Percentiles rank a stretch among this genome's conserved stretches.
Conservation (phyloP, 1,140 invertebrate species). For the Dermatophagoides farinae region DNA sequence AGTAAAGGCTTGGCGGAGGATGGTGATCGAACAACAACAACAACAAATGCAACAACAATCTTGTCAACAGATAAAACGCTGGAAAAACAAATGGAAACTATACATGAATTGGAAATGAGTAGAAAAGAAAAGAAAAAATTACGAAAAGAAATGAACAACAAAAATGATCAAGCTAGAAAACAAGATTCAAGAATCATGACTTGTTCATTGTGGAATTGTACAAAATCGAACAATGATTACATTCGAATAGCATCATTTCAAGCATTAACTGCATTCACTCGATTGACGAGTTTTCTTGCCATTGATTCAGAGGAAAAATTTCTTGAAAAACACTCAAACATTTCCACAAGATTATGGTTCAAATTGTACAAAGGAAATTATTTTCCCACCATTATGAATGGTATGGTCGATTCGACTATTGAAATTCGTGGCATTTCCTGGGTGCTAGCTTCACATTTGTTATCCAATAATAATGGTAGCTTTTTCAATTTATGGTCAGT, state of each 20-base stretch:
- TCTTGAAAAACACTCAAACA: background rate
- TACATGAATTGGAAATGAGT: background rate
- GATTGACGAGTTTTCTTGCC: background rate
- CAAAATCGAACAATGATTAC: background rate
- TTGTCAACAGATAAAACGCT: background rate
- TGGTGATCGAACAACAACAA: background rate
- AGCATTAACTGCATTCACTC: conserved; percentile 9
- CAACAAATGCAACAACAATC: background rate
- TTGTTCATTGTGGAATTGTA: conserved; percentile 4
- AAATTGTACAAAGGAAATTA: conserved; percentile 6
- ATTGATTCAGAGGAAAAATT: background rate
- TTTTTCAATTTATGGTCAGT: conserved; percentile 2
- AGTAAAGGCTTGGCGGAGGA: background rate
- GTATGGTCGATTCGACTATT: background rate
- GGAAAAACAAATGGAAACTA: background rate
- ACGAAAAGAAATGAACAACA: background rate
- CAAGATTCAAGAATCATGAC: background rate
- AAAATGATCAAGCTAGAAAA: background rate
- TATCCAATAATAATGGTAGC: background rate
- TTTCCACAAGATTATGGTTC: background rate
- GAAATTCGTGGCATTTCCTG: conserved; percentile 2
- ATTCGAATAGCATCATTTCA: conserved; percentile 1
- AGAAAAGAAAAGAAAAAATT: background rate
- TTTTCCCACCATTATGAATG: conserved; percentile 1
- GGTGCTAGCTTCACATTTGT: conserved; percentile 1